A percentile compares a stretch with the other conserved stretches of the same genome.
These are phyloP conservation scores for Kradibia gibbosae DNA, from an alignment of 1,140 invertebrate species.

Conservation along the genomic window DNA sequence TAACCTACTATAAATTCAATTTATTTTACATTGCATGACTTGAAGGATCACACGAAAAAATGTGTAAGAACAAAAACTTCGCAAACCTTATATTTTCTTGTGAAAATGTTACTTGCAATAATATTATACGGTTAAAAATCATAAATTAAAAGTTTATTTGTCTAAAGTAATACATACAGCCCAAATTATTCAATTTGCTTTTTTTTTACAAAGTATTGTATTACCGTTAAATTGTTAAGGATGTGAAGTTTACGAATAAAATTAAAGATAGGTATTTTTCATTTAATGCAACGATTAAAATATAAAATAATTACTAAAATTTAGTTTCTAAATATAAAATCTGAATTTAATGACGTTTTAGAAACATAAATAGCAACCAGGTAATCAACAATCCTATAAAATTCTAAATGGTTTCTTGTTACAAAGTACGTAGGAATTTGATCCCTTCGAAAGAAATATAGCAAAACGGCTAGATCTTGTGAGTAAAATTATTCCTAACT, in stretches of 20 bases:
- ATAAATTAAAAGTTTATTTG: no score
- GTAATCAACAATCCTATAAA: conserved; percentile 6
- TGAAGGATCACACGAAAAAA: background rate
- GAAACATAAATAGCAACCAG: conserved; percentile 1
- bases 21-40: background rate
- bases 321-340: conserved; percentile 11
- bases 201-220: background rate
- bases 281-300: background rate
- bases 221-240: background rate
- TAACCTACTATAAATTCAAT: background rate
- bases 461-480: background rate
- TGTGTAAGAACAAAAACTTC: no score
- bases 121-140: no score
- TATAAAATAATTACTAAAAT: background rate
- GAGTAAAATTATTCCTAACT: background rate
- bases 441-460: background rate
- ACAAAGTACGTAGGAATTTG: conserved; percentile 23
- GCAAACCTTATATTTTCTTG: no score
- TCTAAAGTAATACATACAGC: no score
- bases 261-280: background rate
- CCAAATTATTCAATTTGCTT: background rate
- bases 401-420: conserved; percentile 9
- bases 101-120: no score
- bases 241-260: background rate
- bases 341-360: conserved; percentile 4